Percentiles rank a stretch among this genome's conserved stretches.
phyloP scores from a whole-genome alignment of 1,140 invertebrate species.

The Capitella teleta region DNA sequence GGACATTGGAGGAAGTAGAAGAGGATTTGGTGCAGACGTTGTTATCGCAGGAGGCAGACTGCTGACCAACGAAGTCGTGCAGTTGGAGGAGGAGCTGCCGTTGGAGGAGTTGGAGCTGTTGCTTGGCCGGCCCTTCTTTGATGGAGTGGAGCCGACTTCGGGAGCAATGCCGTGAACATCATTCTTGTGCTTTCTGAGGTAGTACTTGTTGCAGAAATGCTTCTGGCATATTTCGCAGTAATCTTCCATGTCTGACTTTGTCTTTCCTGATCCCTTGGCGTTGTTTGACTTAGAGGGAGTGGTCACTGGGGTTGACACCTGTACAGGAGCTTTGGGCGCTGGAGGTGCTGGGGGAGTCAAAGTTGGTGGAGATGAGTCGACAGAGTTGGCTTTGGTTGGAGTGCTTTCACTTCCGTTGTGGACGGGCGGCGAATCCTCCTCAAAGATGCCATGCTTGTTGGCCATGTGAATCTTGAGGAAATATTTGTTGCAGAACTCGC shows the following conservation, averaged over 20 bases:
- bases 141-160: not conserved
- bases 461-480: conserved; percentile 85
- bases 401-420: conserved; percentile 2
- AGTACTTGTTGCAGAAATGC: conserved; percentile 47
- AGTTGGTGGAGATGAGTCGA: conserved; percentile 1
- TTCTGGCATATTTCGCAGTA: conserved; percentile 43
- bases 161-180: conserved; percentile 49
- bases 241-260: conserved; percentile 29
- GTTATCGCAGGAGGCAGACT: too few relatives aligned
- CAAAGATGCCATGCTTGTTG: conserved; percentile 91
- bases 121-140: not conserved
- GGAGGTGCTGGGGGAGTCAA: conserved; percentile 4
- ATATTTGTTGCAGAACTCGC: conserved; percentile 96
- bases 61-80: not conserved
- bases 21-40: too few relatives aligned
- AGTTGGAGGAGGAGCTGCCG: not conserved
- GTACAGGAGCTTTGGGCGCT: conserved; percentile 9
- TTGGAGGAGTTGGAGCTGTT: not conserved
- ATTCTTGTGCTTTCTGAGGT: conserved; percentile 50
- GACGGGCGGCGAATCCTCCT: conserved; percentile 22
- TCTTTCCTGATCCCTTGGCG: conserved; percentile 3
- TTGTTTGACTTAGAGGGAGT: too few relatives aligned
- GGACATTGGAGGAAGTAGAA: conserved; percentile 1
- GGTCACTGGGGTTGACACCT: conserved; percentile 9
- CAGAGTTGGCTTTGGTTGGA: not conserved